Conservation (phyloP, 2,797 vertebrate genomes). For the Carduelis carduelis region DNA sequence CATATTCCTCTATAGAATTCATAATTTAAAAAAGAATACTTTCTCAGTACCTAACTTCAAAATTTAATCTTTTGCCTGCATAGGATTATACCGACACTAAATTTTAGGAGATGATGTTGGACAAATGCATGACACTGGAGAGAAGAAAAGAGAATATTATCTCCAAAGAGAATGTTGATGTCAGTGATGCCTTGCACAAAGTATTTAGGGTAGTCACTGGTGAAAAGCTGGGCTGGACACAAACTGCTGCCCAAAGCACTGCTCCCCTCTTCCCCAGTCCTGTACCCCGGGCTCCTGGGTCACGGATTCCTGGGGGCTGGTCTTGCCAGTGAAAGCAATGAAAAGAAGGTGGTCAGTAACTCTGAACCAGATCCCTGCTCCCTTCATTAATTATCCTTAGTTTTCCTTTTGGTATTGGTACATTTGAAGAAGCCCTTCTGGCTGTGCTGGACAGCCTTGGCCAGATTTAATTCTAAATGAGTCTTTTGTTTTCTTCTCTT, state of each 20-base stretch:
- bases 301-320: background rate
- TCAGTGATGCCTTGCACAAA: background rate
- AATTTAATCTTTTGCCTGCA: background rate
- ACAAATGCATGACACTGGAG: background rate
- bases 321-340: background rate
- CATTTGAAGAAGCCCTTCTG: background rate
- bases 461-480: background rate
- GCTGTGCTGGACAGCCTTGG: background rate
- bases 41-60: background rate
- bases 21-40: background rate
- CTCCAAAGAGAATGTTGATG: background rate
- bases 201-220: background rate
- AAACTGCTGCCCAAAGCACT: background rate
- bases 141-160: background rate
- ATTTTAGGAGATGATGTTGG: background rate
- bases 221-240: too few relatives aligned
- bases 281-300: rapidly evolving
- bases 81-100: background rate
- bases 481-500: background rate
- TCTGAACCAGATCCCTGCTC: background rate
- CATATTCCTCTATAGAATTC: background rate
- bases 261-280: background rate
- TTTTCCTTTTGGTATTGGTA: background rate
- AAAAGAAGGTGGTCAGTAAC: background rate
- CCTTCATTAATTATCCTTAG: background rate